Evolutionary conservation across 2,888 invertebrate genomes (phyloP), one percentile per base, ranked within the genome.

Genomic region (Scrobipalpa atriplicella): DNA sequence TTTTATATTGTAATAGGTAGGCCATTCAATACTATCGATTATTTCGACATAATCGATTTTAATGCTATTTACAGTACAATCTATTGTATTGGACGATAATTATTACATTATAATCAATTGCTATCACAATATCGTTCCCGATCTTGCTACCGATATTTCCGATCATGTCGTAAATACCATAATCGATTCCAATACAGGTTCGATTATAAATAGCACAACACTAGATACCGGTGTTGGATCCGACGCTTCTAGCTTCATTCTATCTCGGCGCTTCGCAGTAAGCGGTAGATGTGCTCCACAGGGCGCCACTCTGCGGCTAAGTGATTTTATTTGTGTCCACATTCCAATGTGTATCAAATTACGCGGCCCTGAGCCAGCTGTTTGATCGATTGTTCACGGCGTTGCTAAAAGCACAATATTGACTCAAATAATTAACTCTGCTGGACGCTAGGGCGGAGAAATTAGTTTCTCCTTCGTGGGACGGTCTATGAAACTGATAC

Each of bases 241-340:
- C 62, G 69, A 64, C 68, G 69, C 70, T 75, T 73, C 76, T 71
- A 73, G 73, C 65, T 67, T 71, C 65, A 71, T 72, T 77, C 76
- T 73, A 72, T 70, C 69, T 72, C 70, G 64, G 63, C 63, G 65
- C 51, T 10, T 54, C 67, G 47, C 73, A 79, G 85, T 81, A 71
- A 84, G 85, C 83, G 80, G 87, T 86, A 84, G 85, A 86, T 84
- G 86, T 73, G 77, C 92, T 68, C 92, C 73, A 79, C 89, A 84
- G 90, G 92, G 85, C 80, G 86, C 92, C 92, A 90, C 90, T 90
- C 88, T 73, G 75, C 80, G 75, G 78, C 89, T 92, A 92, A 92
- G 92, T 92, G 92, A 92, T 91, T 92, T 92, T 91, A 90, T 92
- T 92, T 91, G 91, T 89, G 92, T 87, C 87, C 90, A 90, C 90